Conservation (phyloP, 1,140 invertebrate species). For the Microplitis demolitor region DNA sequence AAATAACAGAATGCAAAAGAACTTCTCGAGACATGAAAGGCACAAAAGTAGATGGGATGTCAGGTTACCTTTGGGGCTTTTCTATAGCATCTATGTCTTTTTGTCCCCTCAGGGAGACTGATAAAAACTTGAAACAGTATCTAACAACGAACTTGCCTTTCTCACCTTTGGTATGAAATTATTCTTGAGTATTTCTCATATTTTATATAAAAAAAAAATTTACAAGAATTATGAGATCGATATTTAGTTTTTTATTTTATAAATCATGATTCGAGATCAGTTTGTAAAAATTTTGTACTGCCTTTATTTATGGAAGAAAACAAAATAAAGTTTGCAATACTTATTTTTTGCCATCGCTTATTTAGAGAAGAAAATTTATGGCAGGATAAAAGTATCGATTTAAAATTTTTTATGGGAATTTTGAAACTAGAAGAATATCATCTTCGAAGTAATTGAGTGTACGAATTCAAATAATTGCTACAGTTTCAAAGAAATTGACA, state of each 20-base stretch:
- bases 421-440: too few species aligned
- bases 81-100: conserved; percentile 30
- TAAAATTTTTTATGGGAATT: too few species aligned
- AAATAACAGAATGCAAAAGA: neutral
- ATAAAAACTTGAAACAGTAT: conserved; percentile 49
- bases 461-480: too few species aligned
- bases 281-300: too few species aligned
- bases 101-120: conserved; percentile 38
- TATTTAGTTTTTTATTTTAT: neutral
- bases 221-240: neutral
- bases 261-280: too few species aligned
- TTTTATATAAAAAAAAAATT: neutral
- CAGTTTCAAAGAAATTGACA: too few species aligned
- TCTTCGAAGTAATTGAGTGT: too few species aligned
- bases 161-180: neutral
- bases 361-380: too few species aligned
- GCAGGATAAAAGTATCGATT: too few species aligned
- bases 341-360: too few species aligned
- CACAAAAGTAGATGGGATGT: conserved; percentile 22
- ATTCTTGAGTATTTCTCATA: neutral
- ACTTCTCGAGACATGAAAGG: neutral
- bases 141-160: conserved; percentile 41
- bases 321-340: too few species aligned
- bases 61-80: conserved; percentile 23
- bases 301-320: too few species aligned